Evolutionary conservation across 2,113 vertebrate genomes (phyloP).

Genomic region (Agelaius phoeniceus): DNA sequence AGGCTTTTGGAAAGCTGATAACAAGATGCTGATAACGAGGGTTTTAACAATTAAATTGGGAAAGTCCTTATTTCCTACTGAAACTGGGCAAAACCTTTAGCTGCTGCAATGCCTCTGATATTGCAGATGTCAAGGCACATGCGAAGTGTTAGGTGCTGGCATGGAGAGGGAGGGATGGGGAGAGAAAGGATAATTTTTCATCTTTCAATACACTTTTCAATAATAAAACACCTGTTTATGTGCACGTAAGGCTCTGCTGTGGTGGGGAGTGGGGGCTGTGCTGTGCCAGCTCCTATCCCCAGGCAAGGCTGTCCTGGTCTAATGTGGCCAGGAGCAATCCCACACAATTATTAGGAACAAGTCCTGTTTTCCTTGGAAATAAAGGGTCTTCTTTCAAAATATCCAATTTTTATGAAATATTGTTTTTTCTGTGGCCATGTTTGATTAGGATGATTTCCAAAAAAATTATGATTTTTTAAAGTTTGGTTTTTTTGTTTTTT

Average conservation of each 20-base stretch:
- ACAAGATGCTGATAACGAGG: fast-evolving
- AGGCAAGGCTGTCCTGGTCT: background rate
- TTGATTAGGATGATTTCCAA: constrained; percentile 13
- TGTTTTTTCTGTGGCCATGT: constrained; percentile 6
- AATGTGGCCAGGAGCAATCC: constrained; percentile 7
- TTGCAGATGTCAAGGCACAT: fast-evolving
- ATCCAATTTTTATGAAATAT: constrained; percentile 38
- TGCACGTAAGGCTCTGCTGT: background rate
- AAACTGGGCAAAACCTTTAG: background rate
- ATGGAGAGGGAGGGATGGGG: background rate
- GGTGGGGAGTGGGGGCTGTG: background rate
- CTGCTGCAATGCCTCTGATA: background rate
- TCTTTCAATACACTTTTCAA: background rate
- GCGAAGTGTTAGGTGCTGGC: background rate
- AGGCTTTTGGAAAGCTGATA: background rate
- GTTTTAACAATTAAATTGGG: background rate
- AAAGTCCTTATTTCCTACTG: background rate
- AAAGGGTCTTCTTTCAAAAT: constrained; percentile 25
- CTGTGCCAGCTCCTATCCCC: background rate
- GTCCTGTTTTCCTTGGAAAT: constrained; percentile 48
- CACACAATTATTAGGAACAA: constrained; percentile 12
- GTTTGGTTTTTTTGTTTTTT: background rate
- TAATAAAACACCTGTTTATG: background rate
- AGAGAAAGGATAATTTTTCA: background rate
- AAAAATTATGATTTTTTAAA: background rate